Conservation (phyloP, 2,888 invertebrate species). For the Tridacna gigas region DNA sequence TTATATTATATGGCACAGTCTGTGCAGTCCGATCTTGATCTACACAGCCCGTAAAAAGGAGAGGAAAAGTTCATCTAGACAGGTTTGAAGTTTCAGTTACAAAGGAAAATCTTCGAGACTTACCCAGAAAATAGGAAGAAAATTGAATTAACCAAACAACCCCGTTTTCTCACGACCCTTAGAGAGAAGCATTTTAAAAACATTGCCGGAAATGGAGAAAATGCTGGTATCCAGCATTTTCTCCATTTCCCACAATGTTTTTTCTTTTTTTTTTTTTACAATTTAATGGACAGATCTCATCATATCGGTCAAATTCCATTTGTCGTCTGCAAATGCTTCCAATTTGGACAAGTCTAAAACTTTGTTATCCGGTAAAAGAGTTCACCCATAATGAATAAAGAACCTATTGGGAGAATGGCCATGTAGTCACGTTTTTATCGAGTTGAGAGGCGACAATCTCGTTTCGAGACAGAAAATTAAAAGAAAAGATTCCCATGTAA, state of each 20-base stretch:
- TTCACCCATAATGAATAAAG: background rate
- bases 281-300: background rate
- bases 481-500: background rate
- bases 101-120: background rate
- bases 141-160: background rate
- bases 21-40: background rate
- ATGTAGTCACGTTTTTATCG: background rate
- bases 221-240: background rate
- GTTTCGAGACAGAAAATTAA: background rate
- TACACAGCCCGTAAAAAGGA: background rate
- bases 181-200: background rate
- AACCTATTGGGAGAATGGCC: background rate
- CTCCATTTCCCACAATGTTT: slow-evolving; percentile 6
- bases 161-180: background rate
- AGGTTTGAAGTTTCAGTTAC: background rate
- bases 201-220: background rate
- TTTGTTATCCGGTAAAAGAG: background rate
- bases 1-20: background rate
- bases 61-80: no score
- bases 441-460: background rate
- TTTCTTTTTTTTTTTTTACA: no score
- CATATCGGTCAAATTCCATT: background rate
- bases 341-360: background rate
- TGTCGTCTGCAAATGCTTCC: background rate
- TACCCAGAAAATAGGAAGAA: background rate